Evolutionary conservation across 2,113 vertebrate species (phyloP).

Genomic region (Bettongia penicillata): DNA sequence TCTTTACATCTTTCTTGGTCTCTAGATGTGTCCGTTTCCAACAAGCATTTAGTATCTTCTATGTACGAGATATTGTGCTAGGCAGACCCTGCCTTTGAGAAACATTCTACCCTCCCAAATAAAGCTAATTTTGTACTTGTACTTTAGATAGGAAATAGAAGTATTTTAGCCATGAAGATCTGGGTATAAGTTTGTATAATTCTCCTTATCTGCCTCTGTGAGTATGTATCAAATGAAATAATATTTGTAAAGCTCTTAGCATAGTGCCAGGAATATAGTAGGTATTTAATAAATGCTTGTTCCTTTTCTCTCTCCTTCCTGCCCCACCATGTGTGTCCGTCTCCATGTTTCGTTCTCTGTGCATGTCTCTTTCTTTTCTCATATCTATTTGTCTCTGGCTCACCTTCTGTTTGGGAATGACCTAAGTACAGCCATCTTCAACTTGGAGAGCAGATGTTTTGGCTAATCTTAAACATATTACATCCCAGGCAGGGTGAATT

Average conservation of each 20-base stretch:
- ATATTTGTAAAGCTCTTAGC: neutral
- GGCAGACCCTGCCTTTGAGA: neutral
- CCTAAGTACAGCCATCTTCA: slow-evolving; percentile 25
- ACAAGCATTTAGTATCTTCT: neutral
- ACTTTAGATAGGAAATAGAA: neutral
- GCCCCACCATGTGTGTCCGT: neutral
- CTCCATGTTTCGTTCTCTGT: neutral
- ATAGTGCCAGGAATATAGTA: neutral
- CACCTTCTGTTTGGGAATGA: slow-evolving; percentile 31
- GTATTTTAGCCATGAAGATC: neutral
- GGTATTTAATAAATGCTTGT: neutral
- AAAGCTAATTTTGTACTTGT: neutral
- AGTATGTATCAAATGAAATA: neutral
- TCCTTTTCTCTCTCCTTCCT: too few species aligned
- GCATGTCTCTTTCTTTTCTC: slow-evolving; percentile 3
- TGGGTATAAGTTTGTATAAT: neutral
- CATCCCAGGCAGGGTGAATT: neutral
- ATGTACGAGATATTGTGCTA: neutral
- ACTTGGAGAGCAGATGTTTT: slow-evolving; percentile 22
- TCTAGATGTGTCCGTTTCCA: neutral
- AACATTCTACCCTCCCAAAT: neutral
- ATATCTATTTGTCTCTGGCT: slow-evolving; percentile 6
- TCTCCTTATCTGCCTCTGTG: neutral
- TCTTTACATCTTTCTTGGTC: neutral
- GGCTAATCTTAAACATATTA: neutral